These are phyloP conservation scores for Nasonia oneida DNA, from an alignment of 2,888 invertebrate genomes.

Conservation along the genomic window DNA sequence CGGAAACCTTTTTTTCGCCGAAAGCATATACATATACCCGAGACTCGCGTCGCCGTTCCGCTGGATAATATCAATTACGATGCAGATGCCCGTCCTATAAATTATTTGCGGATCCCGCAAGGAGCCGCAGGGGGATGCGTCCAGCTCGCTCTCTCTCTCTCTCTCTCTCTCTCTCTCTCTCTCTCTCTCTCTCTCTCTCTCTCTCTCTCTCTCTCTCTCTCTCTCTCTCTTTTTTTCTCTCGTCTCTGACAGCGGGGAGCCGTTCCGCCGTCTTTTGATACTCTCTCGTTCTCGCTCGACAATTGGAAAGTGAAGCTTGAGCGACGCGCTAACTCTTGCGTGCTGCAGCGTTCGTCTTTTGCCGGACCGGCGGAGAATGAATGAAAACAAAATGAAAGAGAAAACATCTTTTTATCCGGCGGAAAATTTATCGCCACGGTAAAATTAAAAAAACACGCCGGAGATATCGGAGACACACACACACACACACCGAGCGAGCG, in stretches of 20 bases:
- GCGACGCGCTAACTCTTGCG: slow-evolving; percentile 54
- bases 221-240: background rate
- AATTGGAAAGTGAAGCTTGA: slow-evolving; percentile 62
- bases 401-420: slow-evolving; percentile 18
- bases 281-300: slow-evolving; percentile 44
- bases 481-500: background rate
- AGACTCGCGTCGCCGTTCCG: slow-evolving; percentile 59
- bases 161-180: background rate
- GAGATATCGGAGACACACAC: slow-evolving; percentile 16
- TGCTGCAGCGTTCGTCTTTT: slow-evolving; percentile 37
- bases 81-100: slow-evolving; percentile 69
- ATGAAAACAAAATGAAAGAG: background rate
- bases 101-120: slow-evolving; percentile 67
- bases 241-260: slow-evolving; percentile 60
- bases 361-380: background rate
- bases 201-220: background rate
- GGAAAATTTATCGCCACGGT: slow-evolving; percentile 60
- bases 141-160: background rate
- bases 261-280: slow-evolving; percentile 58
- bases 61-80: slow-evolving; percentile 72
- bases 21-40: slow-evolving; percentile 33
- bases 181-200: background rate
- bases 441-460: slow-evolving; percentile 53
- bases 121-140: slow-evolving; percentile 27
- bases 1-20: slow-evolving; percentile 48